phyloP scores from a whole-genome alignment of 2,113 vertebrate species.

The Brevimyrus niger region DNA sequence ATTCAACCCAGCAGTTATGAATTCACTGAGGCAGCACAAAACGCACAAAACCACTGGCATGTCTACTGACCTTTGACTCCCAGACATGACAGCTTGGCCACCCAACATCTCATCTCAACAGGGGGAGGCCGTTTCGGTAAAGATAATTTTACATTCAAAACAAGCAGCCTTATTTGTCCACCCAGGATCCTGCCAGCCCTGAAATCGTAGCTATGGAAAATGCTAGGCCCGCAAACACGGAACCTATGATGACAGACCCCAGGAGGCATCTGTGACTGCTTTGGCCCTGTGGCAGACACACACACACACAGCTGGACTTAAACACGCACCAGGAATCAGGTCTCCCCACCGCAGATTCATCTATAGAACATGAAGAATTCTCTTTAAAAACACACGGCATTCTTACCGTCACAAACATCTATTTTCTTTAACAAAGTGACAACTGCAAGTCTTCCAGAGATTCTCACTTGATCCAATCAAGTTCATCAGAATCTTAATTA shows the following conservation, averaged over 20 bases:
- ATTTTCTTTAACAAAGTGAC: background rate
- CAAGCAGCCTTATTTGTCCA: background rate
- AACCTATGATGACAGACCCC: background rate
- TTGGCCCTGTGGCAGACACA: background rate
- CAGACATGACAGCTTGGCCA: background rate
- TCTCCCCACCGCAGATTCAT: background rate
- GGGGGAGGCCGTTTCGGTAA: background rate
- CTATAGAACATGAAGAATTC: background rate
- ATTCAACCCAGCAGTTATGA: conserved; percentile 1
- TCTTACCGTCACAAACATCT: background rate
- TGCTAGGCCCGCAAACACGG: background rate
- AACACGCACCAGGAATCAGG: background rate
- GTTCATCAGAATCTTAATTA: background rate
- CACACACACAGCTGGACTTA: background rate
- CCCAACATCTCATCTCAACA: background rate
- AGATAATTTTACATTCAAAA: background rate
- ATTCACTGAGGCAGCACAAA: background rate
- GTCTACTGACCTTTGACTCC: background rate
- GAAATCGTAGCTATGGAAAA: background rate
- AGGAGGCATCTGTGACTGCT: background rate
- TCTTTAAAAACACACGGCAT: background rate
- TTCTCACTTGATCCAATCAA: background rate
- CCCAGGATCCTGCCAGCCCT: background rate
- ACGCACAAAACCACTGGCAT: background rate
- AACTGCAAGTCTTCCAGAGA: background rate